These are phyloP conservation scores for Archivesica marissinica DNA, from an alignment of 1,140 invertebrate genomes.

Conservation along the genomic window DNA sequence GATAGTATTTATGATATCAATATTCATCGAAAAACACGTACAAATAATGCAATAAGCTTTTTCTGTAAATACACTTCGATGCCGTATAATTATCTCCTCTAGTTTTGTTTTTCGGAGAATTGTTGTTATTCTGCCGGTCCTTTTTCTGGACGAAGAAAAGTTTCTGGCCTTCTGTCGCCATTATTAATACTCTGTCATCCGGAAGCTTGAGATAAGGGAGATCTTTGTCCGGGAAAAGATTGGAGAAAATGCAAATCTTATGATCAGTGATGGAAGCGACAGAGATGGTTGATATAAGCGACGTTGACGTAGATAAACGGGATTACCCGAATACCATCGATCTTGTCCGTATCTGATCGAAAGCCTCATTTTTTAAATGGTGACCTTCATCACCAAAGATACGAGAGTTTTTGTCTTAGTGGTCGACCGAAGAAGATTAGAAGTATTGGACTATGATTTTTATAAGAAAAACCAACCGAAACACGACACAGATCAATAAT, in stretches of 20 bases:
- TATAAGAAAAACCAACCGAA: no score
- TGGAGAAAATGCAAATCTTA: constrained; percentile 42
- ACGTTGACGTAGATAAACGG: constrained; percentile 47
- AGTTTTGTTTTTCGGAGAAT: background rate
- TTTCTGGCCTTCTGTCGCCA: constrained; percentile 5
- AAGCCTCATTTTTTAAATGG: background rate
- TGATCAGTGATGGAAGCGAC: constrained; percentile 43
- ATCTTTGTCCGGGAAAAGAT: background rate
- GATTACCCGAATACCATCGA: constrained; percentile 33
- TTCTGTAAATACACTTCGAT: background rate
- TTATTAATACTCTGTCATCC: constrained; percentile 52
- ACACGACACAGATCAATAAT: no score
- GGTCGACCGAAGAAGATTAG: no score
- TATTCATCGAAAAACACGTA: background rate
- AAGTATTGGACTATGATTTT: no score
- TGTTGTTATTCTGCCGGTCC: background rate
- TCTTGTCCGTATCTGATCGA: constrained; percentile 24
- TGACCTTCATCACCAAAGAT: background rate
- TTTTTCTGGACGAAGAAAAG: background rate
- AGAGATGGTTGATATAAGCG: constrained; percentile 38
- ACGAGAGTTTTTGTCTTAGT: no score
- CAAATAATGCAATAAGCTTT: background rate
- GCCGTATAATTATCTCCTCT: background rate
- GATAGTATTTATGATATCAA: background rate
- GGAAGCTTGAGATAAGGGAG: constrained; percentile 26